phyloP scores from a whole-genome alignment of 1,140 invertebrate species.

The Brachionus koreanus region DNA sequence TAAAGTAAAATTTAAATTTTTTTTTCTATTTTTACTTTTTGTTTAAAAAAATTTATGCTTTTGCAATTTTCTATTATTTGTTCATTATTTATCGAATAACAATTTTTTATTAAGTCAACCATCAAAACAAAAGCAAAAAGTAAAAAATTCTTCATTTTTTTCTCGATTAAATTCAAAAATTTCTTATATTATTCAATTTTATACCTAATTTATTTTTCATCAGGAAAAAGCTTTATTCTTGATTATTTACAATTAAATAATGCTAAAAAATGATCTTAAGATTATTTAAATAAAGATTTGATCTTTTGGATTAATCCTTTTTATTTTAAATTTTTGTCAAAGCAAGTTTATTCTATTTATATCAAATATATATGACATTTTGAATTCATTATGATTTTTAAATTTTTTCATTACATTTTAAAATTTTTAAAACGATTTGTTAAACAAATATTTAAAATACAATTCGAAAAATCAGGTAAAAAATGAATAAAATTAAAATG shows the following conservation, averaged over 20 bases:
- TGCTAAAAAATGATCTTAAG: neutral
- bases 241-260: neutral
- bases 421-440: too few species aligned
- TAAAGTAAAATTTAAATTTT: neutral
- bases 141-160: conserved; percentile 13
- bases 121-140: neutral
- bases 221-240: neutral
- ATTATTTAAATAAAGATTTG: neutral
- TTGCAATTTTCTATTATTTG: conserved; percentile 13
- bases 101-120: neutral
- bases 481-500: too few species aligned
- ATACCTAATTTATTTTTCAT: neutral
- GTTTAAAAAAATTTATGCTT: neutral
- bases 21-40: neutral
- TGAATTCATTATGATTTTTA: too few species aligned
- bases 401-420: too few species aligned
- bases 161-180: neutral
- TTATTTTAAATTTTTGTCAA: neutral
- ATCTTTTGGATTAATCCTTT: neutral
- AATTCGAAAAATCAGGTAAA: too few species aligned
- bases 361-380: too few species aligned
- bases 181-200: neutral
- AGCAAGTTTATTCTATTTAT: neutral
- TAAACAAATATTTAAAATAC: too few species aligned
- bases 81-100: neutral